A percentile compares a stretch with the other conserved stretches of the same genome.
Conservation (phyloP, 2,888 invertebrate species). For the Rhingia campestris region DNA sequence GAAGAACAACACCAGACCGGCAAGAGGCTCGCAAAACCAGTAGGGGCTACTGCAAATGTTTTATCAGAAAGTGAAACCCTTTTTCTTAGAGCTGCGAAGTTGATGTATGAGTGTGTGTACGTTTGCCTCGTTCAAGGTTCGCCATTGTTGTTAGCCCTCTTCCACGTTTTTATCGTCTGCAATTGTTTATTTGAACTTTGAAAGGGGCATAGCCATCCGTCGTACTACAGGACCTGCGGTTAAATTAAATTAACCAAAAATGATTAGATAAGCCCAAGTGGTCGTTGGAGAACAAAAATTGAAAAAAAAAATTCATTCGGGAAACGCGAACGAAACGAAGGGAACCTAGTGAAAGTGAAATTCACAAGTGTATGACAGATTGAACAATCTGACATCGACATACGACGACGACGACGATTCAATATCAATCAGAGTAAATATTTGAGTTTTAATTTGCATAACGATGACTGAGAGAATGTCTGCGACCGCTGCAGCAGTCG, state of each 20-base stretch:
- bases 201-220: slow-evolving; percentile 21
- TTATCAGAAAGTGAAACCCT: slow-evolving; percentile 72
- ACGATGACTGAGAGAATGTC: slow-evolving; percentile 48
- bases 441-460: slow-evolving; percentile 65
- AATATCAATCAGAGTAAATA: slow-evolving; percentile 62
- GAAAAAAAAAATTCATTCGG: slow-evolving; percentile 12
- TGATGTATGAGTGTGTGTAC: not conserved
- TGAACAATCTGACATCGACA: slow-evolving; percentile 8
- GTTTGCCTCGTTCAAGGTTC: slow-evolving; percentile 14
- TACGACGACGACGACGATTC: slow-evolving; percentile 37
- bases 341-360: slow-evolving; percentile 47
- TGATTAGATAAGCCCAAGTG: slow-evolving; percentile 64
- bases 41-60: slow-evolving; percentile 49
- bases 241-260: slow-evolving; percentile 68
- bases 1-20: slow-evolving; percentile 21
- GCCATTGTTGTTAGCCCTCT: slow-evolving; percentile 60
- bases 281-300: not conserved
- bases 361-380: slow-evolving; percentile 48
- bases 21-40: slow-evolving; percentile 58
- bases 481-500: slow-evolving; percentile 17
- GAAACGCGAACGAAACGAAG: not conserved
- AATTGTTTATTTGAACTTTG: slow-evolving; percentile 43
- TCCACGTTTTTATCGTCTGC: slow-evolving; percentile 29
- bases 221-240: slow-evolving; percentile 24
- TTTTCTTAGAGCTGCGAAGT: slow-evolving; percentile 16